Percentiles rank a stretch among this genome's conserved stretches.
Conservation (phyloP, 2,888 invertebrate genomes). For the Polymixis flavicincta region DNA sequence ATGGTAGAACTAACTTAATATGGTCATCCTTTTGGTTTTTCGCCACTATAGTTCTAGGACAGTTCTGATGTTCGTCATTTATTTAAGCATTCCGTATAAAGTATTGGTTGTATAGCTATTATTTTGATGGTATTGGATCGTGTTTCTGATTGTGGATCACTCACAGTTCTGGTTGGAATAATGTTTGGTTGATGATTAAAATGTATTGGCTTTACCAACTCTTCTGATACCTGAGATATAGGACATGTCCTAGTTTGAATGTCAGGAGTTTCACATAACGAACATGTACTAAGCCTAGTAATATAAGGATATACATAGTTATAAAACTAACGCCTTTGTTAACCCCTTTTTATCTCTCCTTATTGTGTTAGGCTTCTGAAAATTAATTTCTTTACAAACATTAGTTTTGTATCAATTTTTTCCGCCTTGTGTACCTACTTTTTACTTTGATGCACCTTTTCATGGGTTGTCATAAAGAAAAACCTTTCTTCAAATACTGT, state of each 20-base stretch:
- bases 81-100: constrained; percentile 43
- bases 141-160: constrained; percentile 26
- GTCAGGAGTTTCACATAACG: no score
- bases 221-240: no score
- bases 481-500: no score
- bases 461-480: no score
- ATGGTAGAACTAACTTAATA: background rate
- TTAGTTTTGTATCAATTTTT: background rate
- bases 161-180: background rate
- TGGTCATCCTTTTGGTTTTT: background rate
- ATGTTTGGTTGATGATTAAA: constrained; percentile 13
- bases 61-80: constrained; percentile 44
- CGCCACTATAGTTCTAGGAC: background rate
- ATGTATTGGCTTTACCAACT: background rate
- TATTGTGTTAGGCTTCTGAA: no score
- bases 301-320: no score
- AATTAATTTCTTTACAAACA: background rate
- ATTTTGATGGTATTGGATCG: constrained; percentile 44
- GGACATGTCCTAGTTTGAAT: no score
- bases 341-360: no score
- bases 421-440: no score
- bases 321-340: no score
- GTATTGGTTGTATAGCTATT: constrained; percentile 41
- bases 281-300: no score
- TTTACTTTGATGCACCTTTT: background rate